Conservation (phyloP, 1,140 invertebrate species). For the Tetranychus urticae region DNA sequence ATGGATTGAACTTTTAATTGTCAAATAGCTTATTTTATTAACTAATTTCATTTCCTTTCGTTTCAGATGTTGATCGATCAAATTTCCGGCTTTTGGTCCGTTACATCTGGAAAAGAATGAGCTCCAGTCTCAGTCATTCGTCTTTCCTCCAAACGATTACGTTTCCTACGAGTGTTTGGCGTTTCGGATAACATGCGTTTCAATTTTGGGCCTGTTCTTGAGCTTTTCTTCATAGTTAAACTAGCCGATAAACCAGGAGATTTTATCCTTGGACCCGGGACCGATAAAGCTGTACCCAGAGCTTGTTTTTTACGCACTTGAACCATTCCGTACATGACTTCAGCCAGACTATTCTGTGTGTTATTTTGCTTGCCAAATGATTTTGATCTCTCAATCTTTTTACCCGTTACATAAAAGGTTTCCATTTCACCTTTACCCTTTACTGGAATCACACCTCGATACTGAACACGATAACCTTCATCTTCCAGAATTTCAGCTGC, state of each 20-base stretch:
- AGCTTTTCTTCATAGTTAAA: slow-evolving; percentile 5
- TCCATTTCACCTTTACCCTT: slow-evolving; percentile 89
- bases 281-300: slow-evolving; percentile 9
- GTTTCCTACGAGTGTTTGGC: slow-evolving; percentile 7
- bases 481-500: slow-evolving; percentile 35
- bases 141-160: slow-evolving; percentile 5
- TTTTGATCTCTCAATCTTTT: slow-evolving; percentile 22
- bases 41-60: too few species aligned
- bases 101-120: slow-evolving; percentile 11
- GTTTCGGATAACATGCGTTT: slow-evolving; percentile 14
- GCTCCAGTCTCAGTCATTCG: slow-evolving; percentile 11
- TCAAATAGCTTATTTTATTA: too few species aligned
- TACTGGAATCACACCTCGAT: slow-evolving; percentile 57
- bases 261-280: slow-evolving; percentile 4
- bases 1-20: too few species aligned
- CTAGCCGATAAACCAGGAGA: slow-evolving; percentile 1
- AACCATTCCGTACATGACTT: slow-evolving; percentile 63
- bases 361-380: slow-evolving; percentile 35
- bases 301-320: slow-evolving; percentile 31
- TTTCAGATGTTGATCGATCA: too few species aligned
- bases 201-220: slow-evolving; percentile 6
- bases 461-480: slow-evolving; percentile 41
- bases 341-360: slow-evolving; percentile 32
- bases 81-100: neutral
- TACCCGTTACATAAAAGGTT: slow-evolving; percentile 60